Base-by-base conservation (phyloP, 2,113 vertebrate genomes). In the Platanista minor region DNA sequence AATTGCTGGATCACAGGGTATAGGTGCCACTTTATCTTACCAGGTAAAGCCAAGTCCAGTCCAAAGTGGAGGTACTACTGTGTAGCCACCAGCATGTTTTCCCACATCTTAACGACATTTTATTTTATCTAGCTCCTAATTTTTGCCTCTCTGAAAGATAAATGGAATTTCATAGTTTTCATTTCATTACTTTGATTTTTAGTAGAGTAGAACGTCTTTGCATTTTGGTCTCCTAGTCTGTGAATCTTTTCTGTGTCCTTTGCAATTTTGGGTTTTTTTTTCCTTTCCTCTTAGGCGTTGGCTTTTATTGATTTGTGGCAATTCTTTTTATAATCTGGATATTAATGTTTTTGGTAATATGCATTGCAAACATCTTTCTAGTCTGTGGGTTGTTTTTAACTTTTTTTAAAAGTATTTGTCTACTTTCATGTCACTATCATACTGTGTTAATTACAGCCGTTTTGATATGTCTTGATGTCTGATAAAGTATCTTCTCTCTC, bases 101-200 rank as follows among this genome's bases (percentile, higher is more conserved):
- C 15, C n/a, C 39, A 7, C 14, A 27, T 67, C 5, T 33, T 67
- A 29, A 25, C 6, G 69, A 25, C 31, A 72, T 66, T 89, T 94
- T 62, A 74, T 91, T 88, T 89, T 88, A 83, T 49, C 27, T 78
- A 54, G 61, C 54, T 23, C 33, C 6, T 57, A 12, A 27, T 71
- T 77, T 94, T 91, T 86, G 18, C 29, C 33, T 85, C 14, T 82
- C 17, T 96, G 59, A 74, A 80, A 86, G 57, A 88, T 69, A 27
- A 57, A 77, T 66, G 67, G 36, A 14, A 10, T 95, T 93, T 64
- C 43, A 36, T 39, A 74, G 41, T 77, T 90, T 87, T 80, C 41
- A 25, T 72, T 96, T 69, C 18, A 41, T 95, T 91, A 69, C 33
- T 89, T 43, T 95, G 61, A 11, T 89, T 94, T 94, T 15, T 89